phyloP scores from a whole-genome alignment of 2,113 vertebrate species.

The Prinia subflava region DNA sequence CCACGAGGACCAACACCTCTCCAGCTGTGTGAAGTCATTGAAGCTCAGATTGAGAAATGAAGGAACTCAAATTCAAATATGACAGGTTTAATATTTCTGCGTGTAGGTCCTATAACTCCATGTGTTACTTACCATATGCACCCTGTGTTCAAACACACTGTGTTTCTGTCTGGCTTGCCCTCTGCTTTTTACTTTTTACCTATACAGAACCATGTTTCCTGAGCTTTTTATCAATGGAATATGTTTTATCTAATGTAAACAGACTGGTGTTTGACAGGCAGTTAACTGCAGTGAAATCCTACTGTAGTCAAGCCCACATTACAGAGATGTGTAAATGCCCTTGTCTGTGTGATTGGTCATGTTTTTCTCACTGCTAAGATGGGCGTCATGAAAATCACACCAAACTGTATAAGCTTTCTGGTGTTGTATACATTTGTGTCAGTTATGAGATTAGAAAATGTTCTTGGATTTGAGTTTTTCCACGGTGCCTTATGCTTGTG shows the following conservation, averaged over 20 bases:
- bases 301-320: neutral
- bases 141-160: neutral
- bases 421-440: neutral
- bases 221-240: neutral
- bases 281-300: neutral
- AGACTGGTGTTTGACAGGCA: neutral
- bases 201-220: neutral
- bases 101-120: neutral
- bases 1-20: neutral
- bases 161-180: neutral
- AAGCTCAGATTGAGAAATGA: neutral
- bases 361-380: neutral
- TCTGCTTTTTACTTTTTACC: neutral
- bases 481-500: rapidly evolving
- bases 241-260: neutral
- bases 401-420: neutral
- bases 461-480: neutral
- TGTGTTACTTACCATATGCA: neutral
- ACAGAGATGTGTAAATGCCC: neutral
- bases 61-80: neutral
- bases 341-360: neutral
- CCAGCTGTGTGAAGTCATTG: neutral
- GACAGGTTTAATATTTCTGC: neutral
- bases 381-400: neutral
- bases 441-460: neutral